Evolutionary conservation across 2,797 vertebrate genomes (phyloP), one percentile per base, ranked within the genome.

Genomic region (Pogonophryne albipinna): DNA sequence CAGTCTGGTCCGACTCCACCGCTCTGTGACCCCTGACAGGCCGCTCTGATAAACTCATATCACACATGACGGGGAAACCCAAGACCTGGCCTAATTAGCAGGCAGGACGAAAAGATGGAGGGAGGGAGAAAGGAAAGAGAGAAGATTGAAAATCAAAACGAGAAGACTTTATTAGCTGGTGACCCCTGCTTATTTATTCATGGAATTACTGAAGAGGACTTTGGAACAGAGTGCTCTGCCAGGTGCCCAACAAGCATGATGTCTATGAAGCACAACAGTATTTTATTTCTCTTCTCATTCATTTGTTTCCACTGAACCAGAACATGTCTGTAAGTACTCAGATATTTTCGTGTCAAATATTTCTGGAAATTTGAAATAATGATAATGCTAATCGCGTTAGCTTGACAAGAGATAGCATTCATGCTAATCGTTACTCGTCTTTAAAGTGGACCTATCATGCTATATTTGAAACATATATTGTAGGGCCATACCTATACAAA

Each of bases 51-150:
- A 92, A 94, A 94, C 87, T 94, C 91, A 92, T 93, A 93, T 94
- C 93, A 85, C 88, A 87, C 92, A 87, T 91, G 87, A 89, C 82
- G 70, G 75, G 64, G 93, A 94, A 95, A 95, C 94, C 68, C 63
- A 93, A 94, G 91, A 93, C 91, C 82, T 78, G 83, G 87, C 84
- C 93, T 95, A 93, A 95, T 95, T 94, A 95, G 91, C 81, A 69
- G 87, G 82, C 66, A 19, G 86, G 71, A 82, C 67, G 31, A 86
- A 87, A 92, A 79, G 70, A 86, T 79, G 70, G 81, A 66, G 80
- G 47, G 70, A 72, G 80, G 70, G 70, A 78, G 82, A 76, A 78
- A 80, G 83, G 84, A 86, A 65, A 79, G 76, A 80, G 84, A 87
- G 90, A 89, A 88, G 92, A 85, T 80, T 87, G 87, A 87, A 92